Evolutionary conservation across 2,797 vertebrate genomes (phyloP), one percentile per base, ranked within the genome.

Genomic region (Loris lydekkerianus): DNA sequence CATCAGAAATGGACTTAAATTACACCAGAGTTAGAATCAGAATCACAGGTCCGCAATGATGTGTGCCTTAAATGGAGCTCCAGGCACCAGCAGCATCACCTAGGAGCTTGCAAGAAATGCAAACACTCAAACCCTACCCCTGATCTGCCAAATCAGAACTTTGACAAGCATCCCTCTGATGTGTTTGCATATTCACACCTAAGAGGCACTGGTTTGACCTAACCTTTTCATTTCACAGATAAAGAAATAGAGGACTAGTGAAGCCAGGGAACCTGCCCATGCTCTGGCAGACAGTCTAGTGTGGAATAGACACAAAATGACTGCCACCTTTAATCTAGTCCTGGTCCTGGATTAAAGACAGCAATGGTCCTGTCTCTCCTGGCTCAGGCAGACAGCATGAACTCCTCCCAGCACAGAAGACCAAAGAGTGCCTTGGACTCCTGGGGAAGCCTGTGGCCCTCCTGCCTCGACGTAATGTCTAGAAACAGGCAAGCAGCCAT

Each of bases 41-140:
- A 65, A 21, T n/a, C n/a, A 0, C 46, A 25, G 17, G 15, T 10
- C 4, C 0, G 14, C 27, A 20, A 20, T 0, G 17, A 37, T 1
- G 10, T 5, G 17, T 14, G n/a, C 23, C 49, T 58, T 25, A 49
- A 40, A 23, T 18, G 65, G 29, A 40, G 67, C 27, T 1, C 61
- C 1, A 0, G 0, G 43, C 21, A 37, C 25, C 34, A 4, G 25
- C 1, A 3, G 43, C 73, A 15, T 3, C 73, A 31, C 25, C 49
- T 15, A 34, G 7, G 29, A 31, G 46, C 61, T 10, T 3, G 5
- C 63, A 17, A 29, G 60, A 89, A 56, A 80, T 3, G 17, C 43
- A 43, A 34, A 27, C 4, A 5, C 37, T 46, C 21, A 2, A 78
- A 10, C 40, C 56, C 53, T 1, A 15, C 9, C 34, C 18, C 17